Percentiles rank a stretch among this genome's conserved stretches.
phyloP scores from a whole-genome alignment of 64 coral and sea anemone species.

The Porites australiensis region DNA sequence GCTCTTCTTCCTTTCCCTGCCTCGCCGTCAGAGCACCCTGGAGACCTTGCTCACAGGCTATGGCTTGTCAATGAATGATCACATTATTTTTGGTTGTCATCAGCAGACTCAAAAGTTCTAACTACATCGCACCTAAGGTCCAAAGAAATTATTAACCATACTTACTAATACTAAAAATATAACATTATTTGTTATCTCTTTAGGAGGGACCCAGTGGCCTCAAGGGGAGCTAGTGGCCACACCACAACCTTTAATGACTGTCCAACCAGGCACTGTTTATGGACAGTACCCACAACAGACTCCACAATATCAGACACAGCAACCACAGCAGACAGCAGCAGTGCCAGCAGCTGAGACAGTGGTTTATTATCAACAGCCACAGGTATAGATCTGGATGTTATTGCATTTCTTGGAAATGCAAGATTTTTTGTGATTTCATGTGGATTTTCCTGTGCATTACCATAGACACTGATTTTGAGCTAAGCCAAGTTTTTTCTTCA shows the following conservation, averaged over 20 bases:
- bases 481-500: no score
- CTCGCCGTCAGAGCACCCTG: no score
- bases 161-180: not conserved
- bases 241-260: not conserved
- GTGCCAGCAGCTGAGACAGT: not conserved
- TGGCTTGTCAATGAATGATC: no score
- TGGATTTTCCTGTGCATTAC: no score
- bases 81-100: no score
- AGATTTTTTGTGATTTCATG: no score
- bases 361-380: constrained; percentile 23
- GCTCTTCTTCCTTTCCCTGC: no score
- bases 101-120: no score
- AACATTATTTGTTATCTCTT: not conserved
- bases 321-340: not conserved
- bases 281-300: constrained; percentile 9
- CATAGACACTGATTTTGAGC: no score
- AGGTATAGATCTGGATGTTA: not conserved
- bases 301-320: not conserved
- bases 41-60: no score
- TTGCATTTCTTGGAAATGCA: not conserved
- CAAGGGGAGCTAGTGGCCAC: not conserved
- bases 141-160: no score
- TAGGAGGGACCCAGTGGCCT: not conserved
- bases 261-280: not conserved
- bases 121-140: no score